phyloP scores from a whole-genome alignment of 2,113 vertebrate genomes.

The Perca flavescens region DNA sequence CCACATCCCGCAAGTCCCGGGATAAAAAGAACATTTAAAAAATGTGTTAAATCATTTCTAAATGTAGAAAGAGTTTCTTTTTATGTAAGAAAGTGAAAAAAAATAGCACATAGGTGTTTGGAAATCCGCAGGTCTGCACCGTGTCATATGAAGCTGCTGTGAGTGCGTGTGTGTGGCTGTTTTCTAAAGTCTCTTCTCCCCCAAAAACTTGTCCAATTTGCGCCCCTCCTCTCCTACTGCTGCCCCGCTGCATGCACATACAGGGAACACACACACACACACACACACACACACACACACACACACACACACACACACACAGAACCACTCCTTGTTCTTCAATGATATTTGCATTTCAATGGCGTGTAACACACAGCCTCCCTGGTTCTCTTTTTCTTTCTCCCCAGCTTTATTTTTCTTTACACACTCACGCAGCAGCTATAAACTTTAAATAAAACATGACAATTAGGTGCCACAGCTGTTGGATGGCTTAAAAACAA shows the following conservation, averaged over 20 bases:
- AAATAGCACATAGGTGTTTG: slow-evolving; percentile 43
- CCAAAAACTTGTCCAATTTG: slow-evolving; percentile 86
- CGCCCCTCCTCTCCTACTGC: slow-evolving; percentile 80
- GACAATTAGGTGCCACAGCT: slow-evolving; percentile 59
- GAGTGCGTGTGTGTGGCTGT: slow-evolving; percentile 81
- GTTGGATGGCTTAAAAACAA: slow-evolving; percentile 25
- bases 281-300: slow-evolving; percentile 52
- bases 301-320: slow-evolving; percentile 71
- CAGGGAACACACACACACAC: slow-evolving; percentile 66
- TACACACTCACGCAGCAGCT: slow-evolving; percentile 73
- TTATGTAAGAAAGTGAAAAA: not conserved
- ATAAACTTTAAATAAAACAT: slow-evolving; percentile 76
- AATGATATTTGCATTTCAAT: slow-evolving; percentile 90
- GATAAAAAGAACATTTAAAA: not conserved
- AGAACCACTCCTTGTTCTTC: slow-evolving; percentile 88
- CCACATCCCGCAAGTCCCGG: not conserved
- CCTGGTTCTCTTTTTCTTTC: slow-evolving; percentile 67
- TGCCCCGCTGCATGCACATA: slow-evolving; percentile 76
- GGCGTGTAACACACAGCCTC: slow-evolving; percentile 84
- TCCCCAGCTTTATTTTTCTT: slow-evolving; percentile 78
- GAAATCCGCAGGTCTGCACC: slow-evolving; percentile 67
- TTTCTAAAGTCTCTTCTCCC: slow-evolving; percentile 84
- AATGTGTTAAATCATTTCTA: not conserved
- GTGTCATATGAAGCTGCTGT: slow-evolving; percentile 75
- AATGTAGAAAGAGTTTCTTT: not conserved